Conservation (phyloP, 2,113 vertebrate genomes). For the Mungos mungo region DNA sequence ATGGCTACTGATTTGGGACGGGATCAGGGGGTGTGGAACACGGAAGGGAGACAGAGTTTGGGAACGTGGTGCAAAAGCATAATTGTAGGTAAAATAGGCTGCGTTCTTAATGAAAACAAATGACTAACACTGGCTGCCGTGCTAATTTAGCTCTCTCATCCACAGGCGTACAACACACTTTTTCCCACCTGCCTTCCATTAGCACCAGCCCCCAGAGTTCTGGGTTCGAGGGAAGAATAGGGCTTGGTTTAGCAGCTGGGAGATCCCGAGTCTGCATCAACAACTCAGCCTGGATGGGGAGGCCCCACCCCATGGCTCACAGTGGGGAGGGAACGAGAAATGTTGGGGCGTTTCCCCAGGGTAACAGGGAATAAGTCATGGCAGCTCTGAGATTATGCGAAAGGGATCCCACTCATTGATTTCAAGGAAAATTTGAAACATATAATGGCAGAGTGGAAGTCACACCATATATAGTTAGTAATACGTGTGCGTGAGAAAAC, state of each 20-base stretch:
- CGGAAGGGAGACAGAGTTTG: neutral
- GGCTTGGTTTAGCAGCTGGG: neutral
- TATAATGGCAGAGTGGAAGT: neutral
- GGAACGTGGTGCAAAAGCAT: neutral
- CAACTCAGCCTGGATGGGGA: neutral
- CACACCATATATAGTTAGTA: neutral
- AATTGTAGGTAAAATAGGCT: neutral
- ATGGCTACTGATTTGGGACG: neutral
- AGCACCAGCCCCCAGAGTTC: neutral
- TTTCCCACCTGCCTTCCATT: neutral
- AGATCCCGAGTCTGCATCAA: neutral
- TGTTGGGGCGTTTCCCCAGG: neutral
- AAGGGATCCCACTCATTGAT: neutral
- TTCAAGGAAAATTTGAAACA: conserved; percentile 16
- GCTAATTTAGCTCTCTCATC: neutral
- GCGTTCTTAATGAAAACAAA: neutral
- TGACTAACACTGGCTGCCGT: neutral
- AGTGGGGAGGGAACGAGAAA: neutral
- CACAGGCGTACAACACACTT: neutral
- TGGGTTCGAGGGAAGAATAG: neutral
- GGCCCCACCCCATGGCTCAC: neutral
- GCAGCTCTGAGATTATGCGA: neutral
- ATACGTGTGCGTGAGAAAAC: neutral
- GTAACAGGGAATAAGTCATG: neutral
- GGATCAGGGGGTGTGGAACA: neutral